These are phyloP conservation scores for Acanthosepion lycidas DNA, from an alignment of 2,888 invertebrate species.

Conservation along the genomic window DNA sequence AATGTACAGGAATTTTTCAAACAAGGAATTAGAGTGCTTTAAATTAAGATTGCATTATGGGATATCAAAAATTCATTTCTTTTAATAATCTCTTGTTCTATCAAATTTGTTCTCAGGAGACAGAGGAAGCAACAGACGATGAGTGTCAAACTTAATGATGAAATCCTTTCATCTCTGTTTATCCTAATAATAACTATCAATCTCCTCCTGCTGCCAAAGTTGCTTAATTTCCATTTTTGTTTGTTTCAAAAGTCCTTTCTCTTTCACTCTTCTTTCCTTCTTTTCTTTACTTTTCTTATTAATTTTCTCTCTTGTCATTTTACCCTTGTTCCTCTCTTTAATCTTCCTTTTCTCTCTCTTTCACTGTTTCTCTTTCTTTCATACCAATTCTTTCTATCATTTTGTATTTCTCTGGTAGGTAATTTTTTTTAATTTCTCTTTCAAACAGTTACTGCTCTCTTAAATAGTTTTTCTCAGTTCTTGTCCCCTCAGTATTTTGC, in stretches of 20 bases:
- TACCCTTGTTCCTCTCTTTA: neutral
- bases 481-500: neutral
- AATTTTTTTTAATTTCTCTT: no score
- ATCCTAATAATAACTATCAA: neutral
- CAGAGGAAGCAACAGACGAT: no score
- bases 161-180: constrained; percentile 9
- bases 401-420: neutral
- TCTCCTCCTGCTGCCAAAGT: neutral
- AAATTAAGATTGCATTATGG: neutral
- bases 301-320: neutral
- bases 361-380: neutral
- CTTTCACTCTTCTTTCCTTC: neutral
- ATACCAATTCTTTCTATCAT: neutral
- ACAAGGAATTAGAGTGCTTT: neutral
- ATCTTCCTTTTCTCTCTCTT: neutral
- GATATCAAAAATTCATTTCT: neutral
- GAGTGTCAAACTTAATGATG: neutral
- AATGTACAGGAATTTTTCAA: neutral
- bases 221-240: neutral
- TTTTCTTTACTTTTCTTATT: neutral
- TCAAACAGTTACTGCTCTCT: neutral
- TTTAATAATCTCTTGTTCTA: neutral
- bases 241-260: neutral
- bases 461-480: neutral
- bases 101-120: neutral